Evolutionary conservation across 2,888 invertebrate species (phyloP).

Genomic region (Yponomeuta malinellus): DNA sequence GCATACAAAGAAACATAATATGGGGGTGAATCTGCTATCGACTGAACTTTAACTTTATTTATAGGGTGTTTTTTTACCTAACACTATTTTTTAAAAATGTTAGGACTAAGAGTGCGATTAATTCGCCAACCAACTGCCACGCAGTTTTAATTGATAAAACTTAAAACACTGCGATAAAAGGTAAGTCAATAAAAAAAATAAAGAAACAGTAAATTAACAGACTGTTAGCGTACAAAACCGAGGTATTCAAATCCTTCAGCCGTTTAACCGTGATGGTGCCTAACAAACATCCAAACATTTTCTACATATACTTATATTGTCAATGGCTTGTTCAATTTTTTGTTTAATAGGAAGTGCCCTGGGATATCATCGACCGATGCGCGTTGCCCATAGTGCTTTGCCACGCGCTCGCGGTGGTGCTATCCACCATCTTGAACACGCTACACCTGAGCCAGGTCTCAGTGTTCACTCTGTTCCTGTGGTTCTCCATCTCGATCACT

Average conservation of each 20-base stretch:
- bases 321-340: not conserved
- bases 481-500: slow-evolving; percentile 83
- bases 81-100: too few species aligned
- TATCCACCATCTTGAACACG: slow-evolving; percentile 82
- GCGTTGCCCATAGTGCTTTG: slow-evolving; percentile 86
- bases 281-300: not conserved
- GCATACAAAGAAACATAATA: too few species aligned
- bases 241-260: too few species aligned
- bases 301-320: not conserved
- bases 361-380: slow-evolving; percentile 84
- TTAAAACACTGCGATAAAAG: too few species aligned
- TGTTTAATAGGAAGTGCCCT: slow-evolving; percentile 77
- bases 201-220: not conserved
- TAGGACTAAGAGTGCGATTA: too few species aligned
- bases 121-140: too few species aligned
- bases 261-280: too few species aligned
- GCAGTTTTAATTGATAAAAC: too few species aligned
- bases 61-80: too few species aligned
- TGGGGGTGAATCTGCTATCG: too few species aligned
- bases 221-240: not conserved
- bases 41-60: too few species aligned
- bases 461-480: slow-evolving; percentile 85
- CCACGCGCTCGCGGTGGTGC: slow-evolving; percentile 85
- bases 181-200: too few species aligned
- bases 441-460: slow-evolving; percentile 85